Evolutionary conservation across 2,888 invertebrate species (phyloP).

Genomic region (Conops quadrifasciatus): DNA sequence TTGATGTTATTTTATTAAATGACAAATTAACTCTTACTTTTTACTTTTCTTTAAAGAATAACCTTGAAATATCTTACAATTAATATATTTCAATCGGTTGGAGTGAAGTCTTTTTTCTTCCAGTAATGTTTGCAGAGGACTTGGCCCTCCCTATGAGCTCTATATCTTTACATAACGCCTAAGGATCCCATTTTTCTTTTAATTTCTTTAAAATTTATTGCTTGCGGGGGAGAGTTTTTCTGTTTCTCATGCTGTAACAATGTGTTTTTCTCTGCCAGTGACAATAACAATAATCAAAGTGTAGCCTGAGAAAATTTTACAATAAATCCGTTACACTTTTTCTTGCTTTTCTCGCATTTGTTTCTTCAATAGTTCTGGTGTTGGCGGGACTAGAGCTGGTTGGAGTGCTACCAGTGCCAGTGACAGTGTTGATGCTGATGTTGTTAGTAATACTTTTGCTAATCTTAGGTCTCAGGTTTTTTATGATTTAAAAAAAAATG

Average conservation of each 20-base stretch:
- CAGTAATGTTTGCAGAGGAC: no score
- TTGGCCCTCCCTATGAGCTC: no score
- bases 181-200: not conserved
- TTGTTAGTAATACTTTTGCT: not conserved
- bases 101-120: not conserved
- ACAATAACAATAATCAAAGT: not conserved
- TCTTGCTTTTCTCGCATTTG: not conserved
- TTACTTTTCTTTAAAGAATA: not conserved
- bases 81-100: not conserved
- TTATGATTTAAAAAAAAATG: no score
- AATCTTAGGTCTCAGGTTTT: not conserved
- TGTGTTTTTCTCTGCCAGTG: not conserved
- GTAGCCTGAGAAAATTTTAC: constrained; percentile 25
- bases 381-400: not conserved
- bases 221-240: constrained; percentile 22
- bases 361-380: not conserved
- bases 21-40: not conserved
- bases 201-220: not conserved
- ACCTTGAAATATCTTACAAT: not conserved
- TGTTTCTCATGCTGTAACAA: not conserved
- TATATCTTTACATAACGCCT: no score
- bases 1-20: not conserved
- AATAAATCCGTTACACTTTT: constrained; percentile 22
- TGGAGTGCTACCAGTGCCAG: not conserved
- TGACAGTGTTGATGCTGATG: not conserved